Evolutionary conservation across 1,140 invertebrate genomes (phyloP).

Genomic region (Scylla paramamosain): DNA sequence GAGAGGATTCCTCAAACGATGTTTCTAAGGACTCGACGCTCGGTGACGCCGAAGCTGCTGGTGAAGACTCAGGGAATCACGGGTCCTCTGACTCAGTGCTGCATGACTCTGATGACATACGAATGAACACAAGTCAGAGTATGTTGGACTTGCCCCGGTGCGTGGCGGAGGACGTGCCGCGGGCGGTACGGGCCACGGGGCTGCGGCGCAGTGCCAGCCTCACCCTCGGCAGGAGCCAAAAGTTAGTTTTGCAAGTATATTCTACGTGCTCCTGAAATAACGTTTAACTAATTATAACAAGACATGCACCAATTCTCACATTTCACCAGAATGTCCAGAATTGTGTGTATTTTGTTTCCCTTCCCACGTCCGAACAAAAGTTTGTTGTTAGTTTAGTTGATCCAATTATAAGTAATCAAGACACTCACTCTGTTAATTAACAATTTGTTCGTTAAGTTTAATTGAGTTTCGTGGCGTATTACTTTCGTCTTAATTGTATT

Average conservation of each 20-base stretch:
- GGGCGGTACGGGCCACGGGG: background rate
- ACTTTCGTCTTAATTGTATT: background rate
- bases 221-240: slow-evolving; percentile 62
- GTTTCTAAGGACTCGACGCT: background rate
- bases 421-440: background rate
- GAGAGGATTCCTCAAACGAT: background rate
- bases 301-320: background rate
- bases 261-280: background rate
- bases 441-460: background rate
- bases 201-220: slow-evolving; percentile 58
- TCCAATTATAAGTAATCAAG: too few relatives aligned
- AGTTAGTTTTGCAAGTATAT: slow-evolving; percentile 57
- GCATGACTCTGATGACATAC: slow-evolving; percentile 19
- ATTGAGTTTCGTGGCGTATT: background rate
- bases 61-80: slow-evolving; percentile 1
- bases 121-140: slow-evolving; percentile 52
- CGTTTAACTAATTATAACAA: background rate
- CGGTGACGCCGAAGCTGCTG: background rate
- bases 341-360: background rate
- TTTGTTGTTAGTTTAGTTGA: too few relatives aligned
- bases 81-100: background rate
- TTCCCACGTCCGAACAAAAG: too few relatives aligned
- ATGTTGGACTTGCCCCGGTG: slow-evolving; percentile 62
- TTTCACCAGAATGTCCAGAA: background rate
- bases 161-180: background rate